A percentile compares a stretch with the other conserved stretches of the same genome.
Evolutionary conservation across 2,797 vertebrate species (phyloP).

Genomic region (Clamator glandarius): DNA sequence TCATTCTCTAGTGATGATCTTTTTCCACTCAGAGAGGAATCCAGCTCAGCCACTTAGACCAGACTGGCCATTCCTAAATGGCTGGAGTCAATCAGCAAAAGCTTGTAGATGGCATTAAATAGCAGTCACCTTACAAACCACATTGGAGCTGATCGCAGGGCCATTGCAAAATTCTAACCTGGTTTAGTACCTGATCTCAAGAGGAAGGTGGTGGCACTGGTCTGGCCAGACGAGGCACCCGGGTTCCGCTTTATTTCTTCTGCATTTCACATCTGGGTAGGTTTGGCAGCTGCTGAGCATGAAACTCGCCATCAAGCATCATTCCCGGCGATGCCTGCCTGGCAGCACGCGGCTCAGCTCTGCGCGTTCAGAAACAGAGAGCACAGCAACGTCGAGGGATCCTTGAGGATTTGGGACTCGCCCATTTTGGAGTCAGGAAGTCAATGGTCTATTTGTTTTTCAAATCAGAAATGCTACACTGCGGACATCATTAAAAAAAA

Average conservation of each 20-base stretch:
- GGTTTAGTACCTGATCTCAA: neutral
- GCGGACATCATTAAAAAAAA: neutral
- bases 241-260: neutral
- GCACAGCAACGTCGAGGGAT: neutral
- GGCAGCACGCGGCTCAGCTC: neutral
- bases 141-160: neutral
- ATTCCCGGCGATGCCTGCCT: neutral
- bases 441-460: slow-evolving; percentile 13
- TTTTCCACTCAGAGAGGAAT: slow-evolving; percentile 52
- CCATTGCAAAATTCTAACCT: neutral
- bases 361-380: neutral
- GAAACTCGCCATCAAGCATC: accelerated
- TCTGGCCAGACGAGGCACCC: neutral
- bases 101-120: neutral
- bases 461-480: slow-evolving; percentile 28
- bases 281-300: neutral
- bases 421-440: neutral
- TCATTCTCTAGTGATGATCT: slow-evolving; percentile 35
- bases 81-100: neutral
- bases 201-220: neutral
- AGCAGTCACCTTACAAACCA: neutral
- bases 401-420: neutral
- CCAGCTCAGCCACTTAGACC: neutral
- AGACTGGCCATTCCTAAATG: neutral
- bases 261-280: neutral